Evolutionary conservation across 2,888 invertebrate genomes (phyloP).

Genomic region (Tanytarsus gracilentus): DNA sequence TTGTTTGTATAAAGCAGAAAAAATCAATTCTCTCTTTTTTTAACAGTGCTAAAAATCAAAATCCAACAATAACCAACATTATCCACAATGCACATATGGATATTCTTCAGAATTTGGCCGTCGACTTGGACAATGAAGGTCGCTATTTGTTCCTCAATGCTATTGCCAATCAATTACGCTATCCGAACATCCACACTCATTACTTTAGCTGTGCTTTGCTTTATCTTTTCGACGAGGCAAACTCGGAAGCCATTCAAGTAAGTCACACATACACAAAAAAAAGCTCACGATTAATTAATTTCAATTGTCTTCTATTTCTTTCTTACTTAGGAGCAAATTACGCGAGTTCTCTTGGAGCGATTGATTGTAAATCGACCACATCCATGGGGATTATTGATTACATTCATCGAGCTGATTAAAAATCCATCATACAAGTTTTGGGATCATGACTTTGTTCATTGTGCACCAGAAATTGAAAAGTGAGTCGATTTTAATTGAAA

Average conservation of each 20-base stretch:
- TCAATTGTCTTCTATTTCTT: conserved; percentile 6
- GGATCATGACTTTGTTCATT: conserved; percentile 98
- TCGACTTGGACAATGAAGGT: conserved; percentile 96
- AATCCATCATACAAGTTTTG: conserved; percentile 98
- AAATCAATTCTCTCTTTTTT: not conserved
- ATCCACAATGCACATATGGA: conserved; percentile 99
- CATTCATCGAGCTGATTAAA: conserved; percentile 98
- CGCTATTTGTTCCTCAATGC: conserved; percentile 93
- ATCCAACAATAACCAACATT: conserved; percentile 95
- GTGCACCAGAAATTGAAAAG: conserved; percentile 99
- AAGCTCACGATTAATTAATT: not conserved
- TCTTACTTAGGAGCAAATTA: conserved; percentile 70
- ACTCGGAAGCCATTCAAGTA: conserved; percentile 86
- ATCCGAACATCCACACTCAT: conserved; percentile 99
- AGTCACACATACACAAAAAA: not conserved
- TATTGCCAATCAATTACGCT: conserved; percentile 95
- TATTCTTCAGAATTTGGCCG: conserved; percentile 97
- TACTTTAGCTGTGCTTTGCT: conserved; percentile 97
- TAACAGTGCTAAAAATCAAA: conserved; percentile 73
- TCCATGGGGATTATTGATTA: conserved; percentile 97
- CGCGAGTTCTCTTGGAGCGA: conserved; percentile 88
- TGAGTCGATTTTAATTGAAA: conserved; percentile 46
- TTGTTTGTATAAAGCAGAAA: not conserved
- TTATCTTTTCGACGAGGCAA: conserved; percentile 95
- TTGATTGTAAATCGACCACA: conserved; percentile 97